These are phyloP conservation scores for Alectoris magna DNA, from an alignment of 2,797 vertebrate species.

Conservation along the genomic window DNA sequence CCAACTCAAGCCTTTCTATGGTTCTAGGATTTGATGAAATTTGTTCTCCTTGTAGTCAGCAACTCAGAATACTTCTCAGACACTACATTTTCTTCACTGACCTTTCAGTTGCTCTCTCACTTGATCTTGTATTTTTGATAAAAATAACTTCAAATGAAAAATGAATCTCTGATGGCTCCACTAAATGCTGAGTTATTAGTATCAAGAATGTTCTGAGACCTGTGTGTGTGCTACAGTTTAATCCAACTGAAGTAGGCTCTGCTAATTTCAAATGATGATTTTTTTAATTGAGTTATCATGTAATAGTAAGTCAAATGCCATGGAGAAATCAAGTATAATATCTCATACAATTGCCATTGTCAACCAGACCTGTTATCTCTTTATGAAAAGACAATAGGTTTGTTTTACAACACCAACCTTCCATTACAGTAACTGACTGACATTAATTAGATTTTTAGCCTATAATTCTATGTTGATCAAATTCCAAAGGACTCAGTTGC, in stretches of 20 bases:
- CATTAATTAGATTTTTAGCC: slow-evolving; percentile 69
- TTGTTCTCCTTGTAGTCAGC: background rate
- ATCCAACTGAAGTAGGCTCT: background rate
- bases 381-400: slow-evolving; percentile 43
- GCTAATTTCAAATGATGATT: slow-evolving; percentile 55
- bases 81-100: background rate
- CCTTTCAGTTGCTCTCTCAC: background rate
- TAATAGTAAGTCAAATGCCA: slow-evolving; percentile 65
- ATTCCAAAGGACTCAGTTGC: slow-evolving; percentile 53
- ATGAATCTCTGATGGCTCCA: background rate
- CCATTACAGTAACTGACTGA: slow-evolving; percentile 62
- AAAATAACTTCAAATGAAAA: background rate
- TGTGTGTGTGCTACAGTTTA: background rate
- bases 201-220: slow-evolving; percentile 1
- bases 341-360: slow-evolving; percentile 65
- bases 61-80: background rate
- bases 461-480: slow-evolving; percentile 66
- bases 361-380: slow-evolving; percentile 64
- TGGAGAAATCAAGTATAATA: slow-evolving; percentile 64
- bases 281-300: slow-evolving; percentile 68
- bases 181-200: background rate
- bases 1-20: background rate
- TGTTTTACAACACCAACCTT: slow-evolving; percentile 68
- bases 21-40: background rate
- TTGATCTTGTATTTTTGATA: background rate